Evolutionary conservation across 1,140 invertebrate species (phyloP).

Genomic region (Atopsyche davidsoni): DNA sequence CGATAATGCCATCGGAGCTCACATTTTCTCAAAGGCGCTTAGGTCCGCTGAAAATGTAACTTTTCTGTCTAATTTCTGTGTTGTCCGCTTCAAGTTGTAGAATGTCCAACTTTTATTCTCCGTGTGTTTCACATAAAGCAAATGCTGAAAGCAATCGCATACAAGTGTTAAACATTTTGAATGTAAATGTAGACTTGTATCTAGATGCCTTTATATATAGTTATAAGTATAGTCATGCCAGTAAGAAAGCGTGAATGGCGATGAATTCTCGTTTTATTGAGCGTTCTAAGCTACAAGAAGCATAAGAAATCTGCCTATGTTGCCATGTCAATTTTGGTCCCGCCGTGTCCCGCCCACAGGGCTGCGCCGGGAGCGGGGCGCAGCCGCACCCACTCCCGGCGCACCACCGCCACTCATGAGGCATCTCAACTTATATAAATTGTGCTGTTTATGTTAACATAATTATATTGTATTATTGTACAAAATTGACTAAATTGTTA

Average conservation of each 20-base stretch:
- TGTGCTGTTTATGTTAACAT: constrained; percentile 23
- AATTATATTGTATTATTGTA: constrained; percentile 27
- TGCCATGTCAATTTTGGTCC: constrained; percentile 27
- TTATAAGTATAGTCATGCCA: constrained; percentile 21
- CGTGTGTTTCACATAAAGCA: constrained; percentile 30
- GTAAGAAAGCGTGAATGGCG: constrained; percentile 14
- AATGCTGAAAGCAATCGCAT: constrained; percentile 32
- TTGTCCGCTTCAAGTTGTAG: constrained; percentile 30
- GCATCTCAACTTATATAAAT: constrained; percentile 25
- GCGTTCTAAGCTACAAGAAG: constrained; percentile 9
- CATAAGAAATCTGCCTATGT: constrained; percentile 25
- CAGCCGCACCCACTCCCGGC: constrained; percentile 24
- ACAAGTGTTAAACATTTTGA: constrained; percentile 31
- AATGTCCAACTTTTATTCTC: constrained; percentile 27
- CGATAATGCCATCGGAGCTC: constrained; percentile 10
- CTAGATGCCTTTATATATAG: constrained; percentile 32
- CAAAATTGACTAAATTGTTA: constrained; percentile 31
- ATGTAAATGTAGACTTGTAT: constrained; percentile 32
- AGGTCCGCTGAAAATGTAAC: constrained; percentile 27
- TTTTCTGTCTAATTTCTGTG: constrained; percentile 29
- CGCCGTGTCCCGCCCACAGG: constrained; percentile 18
- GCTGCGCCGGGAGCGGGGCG: constrained; percentile 1
- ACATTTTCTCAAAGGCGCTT: constrained; percentile 25
- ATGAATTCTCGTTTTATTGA: constrained; percentile 17
- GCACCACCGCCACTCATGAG: constrained; percentile 24